Evolutionary conservation across 2,797 vertebrate species (phyloP).

Genomic region (Pogonophryne albipinna): DNA sequence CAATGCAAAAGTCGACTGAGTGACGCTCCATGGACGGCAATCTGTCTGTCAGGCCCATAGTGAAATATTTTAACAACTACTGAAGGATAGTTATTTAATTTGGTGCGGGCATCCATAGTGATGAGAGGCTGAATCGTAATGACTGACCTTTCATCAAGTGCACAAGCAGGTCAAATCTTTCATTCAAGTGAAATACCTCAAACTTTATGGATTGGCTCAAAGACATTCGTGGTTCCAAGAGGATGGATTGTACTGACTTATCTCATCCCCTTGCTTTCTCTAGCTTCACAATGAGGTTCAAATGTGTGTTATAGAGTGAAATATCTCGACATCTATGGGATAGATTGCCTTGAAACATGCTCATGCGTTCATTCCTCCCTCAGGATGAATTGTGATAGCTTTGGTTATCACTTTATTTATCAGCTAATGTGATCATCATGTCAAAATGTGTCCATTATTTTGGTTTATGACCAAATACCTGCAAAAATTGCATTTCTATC

Average conservation of each 20-base stretch:
- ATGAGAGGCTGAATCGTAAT: neutral
- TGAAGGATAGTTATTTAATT: conserved; percentile 7
- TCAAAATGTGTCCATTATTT: neutral
- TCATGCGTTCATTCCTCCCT: neutral
- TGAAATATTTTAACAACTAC: conserved; percentile 24
- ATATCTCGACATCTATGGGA: neutral
- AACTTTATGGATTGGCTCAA: neutral
- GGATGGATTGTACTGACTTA: neutral
- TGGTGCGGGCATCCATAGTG: neutral
- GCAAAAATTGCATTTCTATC: neutral
- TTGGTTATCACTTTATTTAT: neutral
- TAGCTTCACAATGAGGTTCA: neutral
- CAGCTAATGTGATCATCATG: neutral
- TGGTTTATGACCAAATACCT: neutral
- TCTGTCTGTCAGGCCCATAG: conserved; percentile 1
- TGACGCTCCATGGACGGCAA: conserved; percentile 15
- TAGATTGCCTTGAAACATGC: neutral
- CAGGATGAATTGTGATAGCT: neutral
- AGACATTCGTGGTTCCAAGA: neutral
- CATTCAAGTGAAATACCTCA: conserved; percentile 17
- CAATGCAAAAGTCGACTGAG: conserved; percentile 41
- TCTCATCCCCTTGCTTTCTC: neutral
- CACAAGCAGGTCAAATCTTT: conserved; percentile 1
- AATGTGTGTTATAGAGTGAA: neutral
- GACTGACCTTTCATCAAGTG: conserved; percentile 1